Evolutionary conservation across 2,797 vertebrate species (phyloP), one percentile per base, ranked within the genome.

Genomic region (Macrochelys suwanniensis): DNA sequence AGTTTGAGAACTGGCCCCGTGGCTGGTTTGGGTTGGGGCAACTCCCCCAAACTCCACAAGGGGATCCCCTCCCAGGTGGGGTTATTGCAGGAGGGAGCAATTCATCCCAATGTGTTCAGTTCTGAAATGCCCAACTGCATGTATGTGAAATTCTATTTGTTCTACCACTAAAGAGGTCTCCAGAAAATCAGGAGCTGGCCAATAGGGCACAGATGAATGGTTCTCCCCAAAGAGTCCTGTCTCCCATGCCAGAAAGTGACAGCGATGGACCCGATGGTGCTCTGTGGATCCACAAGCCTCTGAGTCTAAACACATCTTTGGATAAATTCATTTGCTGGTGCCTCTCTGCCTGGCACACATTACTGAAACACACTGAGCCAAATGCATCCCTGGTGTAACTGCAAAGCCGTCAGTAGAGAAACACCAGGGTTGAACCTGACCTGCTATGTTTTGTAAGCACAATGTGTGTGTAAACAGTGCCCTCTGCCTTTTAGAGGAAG

Each of bases 391-490:
- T 33, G 10, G 15, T 1, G 0, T 42, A 50, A 33, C 54, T 9
- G 25, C 37, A 85, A 80, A 89, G 26, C 26, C 49, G 71, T 26
- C 11, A 28, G 42, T 0, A 0, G n/a, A 17, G n/a, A 86, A 82
- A 10, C 31, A 7, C 19, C 17, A 1, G 49, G 31, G 47, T 33
- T 19, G 45, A 81, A 54, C 77, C 33, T 84, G 90, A 92, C 84
- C 80, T 0, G 0, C 45, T 13, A 0, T 3, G 0, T 1, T 42
- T 94, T 6, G 2, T 25, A 3, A 74, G 59, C 21, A 26, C 25
- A 5, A 92, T 96, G 95, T 74, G 82, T 84, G 94, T 95, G 96
- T 87, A 86, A 96, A 97, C 90, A 96, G 95, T 96, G 97, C 97
- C 97, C 96, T 96, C 97, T 98, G 95, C 95, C 97, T 97, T 94